Conservation (phyloP, 2,797 vertebrate genomes). For the Sylvilagus floridanus region DNA sequence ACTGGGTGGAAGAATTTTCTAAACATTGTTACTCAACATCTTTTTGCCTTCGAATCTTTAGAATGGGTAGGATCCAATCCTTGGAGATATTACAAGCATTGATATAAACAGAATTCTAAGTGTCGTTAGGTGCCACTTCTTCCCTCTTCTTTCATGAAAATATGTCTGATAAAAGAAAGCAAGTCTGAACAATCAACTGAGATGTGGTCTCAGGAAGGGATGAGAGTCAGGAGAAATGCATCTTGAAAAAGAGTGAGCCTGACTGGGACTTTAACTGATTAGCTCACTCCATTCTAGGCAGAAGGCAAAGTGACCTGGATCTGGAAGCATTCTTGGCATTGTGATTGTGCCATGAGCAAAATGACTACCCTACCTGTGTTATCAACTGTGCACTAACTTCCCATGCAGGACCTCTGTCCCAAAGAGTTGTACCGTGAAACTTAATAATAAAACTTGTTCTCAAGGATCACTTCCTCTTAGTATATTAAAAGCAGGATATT, state of each 20-base stretch:
- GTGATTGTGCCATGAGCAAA: not conserved
- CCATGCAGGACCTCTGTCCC: too few relatives aligned
- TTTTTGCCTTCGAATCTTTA: not conserved
- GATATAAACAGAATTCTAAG: slow-evolving; percentile 2
- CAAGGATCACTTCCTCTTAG: too few relatives aligned
- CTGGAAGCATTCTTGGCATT: not conserved
- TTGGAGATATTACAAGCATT: not conserved
- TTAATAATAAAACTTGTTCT: too few relatives aligned
- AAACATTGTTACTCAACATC: not conserved
- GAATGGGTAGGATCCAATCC: not conserved
- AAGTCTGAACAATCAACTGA: not conserved
- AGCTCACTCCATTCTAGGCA: not conserved
- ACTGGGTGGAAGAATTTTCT: not conserved
- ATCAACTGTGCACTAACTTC: not conserved
- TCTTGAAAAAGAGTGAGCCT: not conserved
- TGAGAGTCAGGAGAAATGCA: not conserved
- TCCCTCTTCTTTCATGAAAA: not conserved
- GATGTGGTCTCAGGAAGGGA: not conserved
- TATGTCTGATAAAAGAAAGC: not conserved
- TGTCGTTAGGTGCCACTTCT: not conserved
- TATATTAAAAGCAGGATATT: too few relatives aligned
- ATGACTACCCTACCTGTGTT: not conserved
- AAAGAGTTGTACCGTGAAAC: too few relatives aligned
- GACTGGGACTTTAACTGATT: not conserved
- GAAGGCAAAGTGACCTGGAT: not conserved